Percentiles rank a stretch among this genome's conserved stretches.
These are phyloP conservation scores for Lydus trimaculatus DNA, from an alignment of 2,888 invertebrate genomes.

Conservation along the genomic window DNA sequence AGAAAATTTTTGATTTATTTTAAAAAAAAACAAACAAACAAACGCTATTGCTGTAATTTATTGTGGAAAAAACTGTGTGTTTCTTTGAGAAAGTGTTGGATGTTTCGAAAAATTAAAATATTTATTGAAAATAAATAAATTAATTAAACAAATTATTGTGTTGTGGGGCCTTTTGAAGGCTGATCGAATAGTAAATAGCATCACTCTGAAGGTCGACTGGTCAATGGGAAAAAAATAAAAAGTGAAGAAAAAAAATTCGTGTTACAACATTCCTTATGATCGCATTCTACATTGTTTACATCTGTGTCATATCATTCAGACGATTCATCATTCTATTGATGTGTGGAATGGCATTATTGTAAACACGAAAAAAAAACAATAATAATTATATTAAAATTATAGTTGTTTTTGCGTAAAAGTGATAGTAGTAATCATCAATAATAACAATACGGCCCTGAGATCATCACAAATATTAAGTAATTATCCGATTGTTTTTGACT, in stretches of 20 bases:
- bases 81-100: not conserved
- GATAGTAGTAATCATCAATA: not conserved
- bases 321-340: too few relatives aligned
- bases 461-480: not conserved
- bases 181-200: conserved; percentile 23
- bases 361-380: too few relatives aligned
- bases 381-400: too few relatives aligned
- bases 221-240: conserved; percentile 14
- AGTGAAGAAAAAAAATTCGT: not conserved
- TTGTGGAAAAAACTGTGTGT: not conserved
- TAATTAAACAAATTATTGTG: too few relatives aligned
- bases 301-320: not conserved
- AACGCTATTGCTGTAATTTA: not conserved
- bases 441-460: not conserved
- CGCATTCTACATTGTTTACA: conserved; percentile 1
- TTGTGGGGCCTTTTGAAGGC: conserved; percentile 28
- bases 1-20: not conserved
- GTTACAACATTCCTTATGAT: conserved; percentile 1
- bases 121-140: too few relatives aligned
- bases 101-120: conserved; percentile 5
- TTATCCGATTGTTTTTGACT: not conserved
- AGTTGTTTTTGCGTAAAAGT: not conserved
- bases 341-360: not conserved
- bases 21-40: not conserved
- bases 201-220: conserved; percentile 29